Conservation (phyloP, 2,888 invertebrate genomes). For the Podotricha telesiphe region DNA sequence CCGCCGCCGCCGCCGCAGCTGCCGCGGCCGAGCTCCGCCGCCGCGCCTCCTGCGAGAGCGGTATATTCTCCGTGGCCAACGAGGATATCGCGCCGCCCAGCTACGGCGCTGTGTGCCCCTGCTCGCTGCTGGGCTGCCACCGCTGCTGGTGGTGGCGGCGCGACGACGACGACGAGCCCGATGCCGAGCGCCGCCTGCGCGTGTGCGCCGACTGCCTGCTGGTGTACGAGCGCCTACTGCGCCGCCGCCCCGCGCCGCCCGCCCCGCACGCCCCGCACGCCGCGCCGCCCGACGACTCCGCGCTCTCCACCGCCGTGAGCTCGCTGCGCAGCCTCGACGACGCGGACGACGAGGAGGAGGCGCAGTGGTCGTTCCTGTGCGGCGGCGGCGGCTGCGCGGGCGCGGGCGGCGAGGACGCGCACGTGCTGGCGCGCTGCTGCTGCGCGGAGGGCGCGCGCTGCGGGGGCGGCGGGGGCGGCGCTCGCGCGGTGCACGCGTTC, state of each 20-base stretch:
- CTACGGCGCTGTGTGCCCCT: slow-evolving; percentile 70
- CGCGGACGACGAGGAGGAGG: slow-evolving; percentile 52
- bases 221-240: slow-evolving; percentile 59
- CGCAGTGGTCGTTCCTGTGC: slow-evolving; percentile 61
- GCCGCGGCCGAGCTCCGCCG: slow-evolving; percentile 69
- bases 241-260: slow-evolving; percentile 58
- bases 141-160: slow-evolving; percentile 73
- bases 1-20: slow-evolving; percentile 45
- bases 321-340: slow-evolving; percentile 85
- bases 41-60: slow-evolving; percentile 94
- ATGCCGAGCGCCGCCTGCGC: slow-evolving; percentile 47
- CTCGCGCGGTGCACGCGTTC: slow-evolving; percentile 46
- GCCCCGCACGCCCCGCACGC: slow-evolving; percentile 60
- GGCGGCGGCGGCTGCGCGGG: slow-evolving; percentile 49
- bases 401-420: slow-evolving; percentile 49
- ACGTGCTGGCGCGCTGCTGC: slow-evolving; percentile 51
- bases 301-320: slow-evolving; percentile 56
- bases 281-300: slow-evolving; percentile 84
- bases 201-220: slow-evolving; percentile 60
- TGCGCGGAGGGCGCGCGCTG: slow-evolving; percentile 44
- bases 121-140: slow-evolving; percentile 73
- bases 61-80: slow-evolving; percentile 94
- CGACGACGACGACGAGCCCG: slow-evolving; percentile 44
- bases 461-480: slow-evolving; percentile 56
- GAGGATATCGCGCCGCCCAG: slow-evolving; percentile 85